Conservation (phyloP, 2,113 vertebrate species). For the Falcunculus frontatus region DNA sequence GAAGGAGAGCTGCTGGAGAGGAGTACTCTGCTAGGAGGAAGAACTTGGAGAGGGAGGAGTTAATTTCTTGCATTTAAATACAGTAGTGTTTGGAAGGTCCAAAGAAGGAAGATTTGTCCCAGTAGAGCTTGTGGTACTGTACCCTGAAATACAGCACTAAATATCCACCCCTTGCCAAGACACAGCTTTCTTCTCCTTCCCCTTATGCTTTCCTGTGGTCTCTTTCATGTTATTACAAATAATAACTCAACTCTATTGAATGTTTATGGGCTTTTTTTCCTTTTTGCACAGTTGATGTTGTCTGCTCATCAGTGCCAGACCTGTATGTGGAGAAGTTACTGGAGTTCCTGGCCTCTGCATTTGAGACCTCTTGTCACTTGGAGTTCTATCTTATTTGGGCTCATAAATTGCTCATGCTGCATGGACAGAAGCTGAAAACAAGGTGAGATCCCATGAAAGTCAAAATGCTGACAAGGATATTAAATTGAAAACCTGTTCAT, state of each 20-base stretch:
- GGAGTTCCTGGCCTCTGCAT: constrained; percentile 81
- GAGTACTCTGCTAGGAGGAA: neutral
- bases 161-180: neutral
- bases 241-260: neutral
- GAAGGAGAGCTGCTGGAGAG: neutral
- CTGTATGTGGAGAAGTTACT: constrained; percentile 89
- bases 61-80: neutral
- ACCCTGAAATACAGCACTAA: neutral
- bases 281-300: constrained; percentile 75
- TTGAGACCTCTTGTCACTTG: constrained; percentile 87
- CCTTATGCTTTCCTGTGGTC: neutral
- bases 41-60: neutral
- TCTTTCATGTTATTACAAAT: neutral
- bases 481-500: neutral
- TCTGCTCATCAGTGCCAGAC: constrained; percentile 87
- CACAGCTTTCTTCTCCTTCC: neutral
- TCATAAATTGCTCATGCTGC: constrained; percentile 82
- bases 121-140: neutral
- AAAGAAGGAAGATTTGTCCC: neutral
- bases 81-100: neutral
- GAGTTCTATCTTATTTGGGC: constrained; percentile 94
- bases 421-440: constrained; percentile 90
- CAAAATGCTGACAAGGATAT: neutral
- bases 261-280: neutral
- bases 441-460: constrained; percentile 65